phyloP scores from a whole-genome alignment of 2,113 vertebrate species.

The Mola mola region DNA sequence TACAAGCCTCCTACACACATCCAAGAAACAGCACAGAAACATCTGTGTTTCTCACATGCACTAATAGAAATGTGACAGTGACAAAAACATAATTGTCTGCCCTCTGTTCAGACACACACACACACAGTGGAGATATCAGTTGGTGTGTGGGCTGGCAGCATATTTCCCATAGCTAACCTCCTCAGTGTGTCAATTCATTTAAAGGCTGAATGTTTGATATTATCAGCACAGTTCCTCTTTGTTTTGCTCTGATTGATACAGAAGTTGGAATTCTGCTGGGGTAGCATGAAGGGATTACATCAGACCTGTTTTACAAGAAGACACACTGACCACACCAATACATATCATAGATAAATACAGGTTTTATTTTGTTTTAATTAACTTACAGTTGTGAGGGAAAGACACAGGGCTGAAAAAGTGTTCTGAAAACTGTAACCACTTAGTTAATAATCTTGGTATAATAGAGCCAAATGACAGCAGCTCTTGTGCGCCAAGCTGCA shows the following conservation, averaged over 20 bases:
- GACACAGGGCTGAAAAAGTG: too few species aligned
- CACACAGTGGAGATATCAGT: not conserved
- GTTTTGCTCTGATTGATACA: conserved; percentile 35
- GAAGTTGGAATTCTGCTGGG: conserved; percentile 18
- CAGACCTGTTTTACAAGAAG: not conserved
- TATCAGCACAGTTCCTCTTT: conserved; percentile 48
- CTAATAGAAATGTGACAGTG: not conserved
- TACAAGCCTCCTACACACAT: not conserved
- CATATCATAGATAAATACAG: too few species aligned
- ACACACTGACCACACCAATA: conserved; percentile 6
- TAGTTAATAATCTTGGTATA: too few species aligned
- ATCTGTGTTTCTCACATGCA: not conserved
- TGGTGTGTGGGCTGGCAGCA: conserved; percentile 43
- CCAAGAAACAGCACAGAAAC: not conserved
- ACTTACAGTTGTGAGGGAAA: too few species aligned
- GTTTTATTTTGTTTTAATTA: too few species aligned
- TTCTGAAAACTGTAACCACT: too few species aligned
- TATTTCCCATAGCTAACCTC: conserved; percentile 38
- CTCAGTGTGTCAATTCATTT: conserved; percentile 31
- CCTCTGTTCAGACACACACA: not conserved
- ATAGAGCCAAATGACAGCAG: too few species aligned
- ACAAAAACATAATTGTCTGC: not conserved
- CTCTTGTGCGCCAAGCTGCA: too few species aligned
- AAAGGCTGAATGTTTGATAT: conserved; percentile 26
- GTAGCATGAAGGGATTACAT: not conserved